A percentile compares a stretch with the other conserved stretches of the same genome.
Evolutionary conservation across 1,140 invertebrate species (phyloP).

Genomic region (Copidosoma floridanum): DNA sequence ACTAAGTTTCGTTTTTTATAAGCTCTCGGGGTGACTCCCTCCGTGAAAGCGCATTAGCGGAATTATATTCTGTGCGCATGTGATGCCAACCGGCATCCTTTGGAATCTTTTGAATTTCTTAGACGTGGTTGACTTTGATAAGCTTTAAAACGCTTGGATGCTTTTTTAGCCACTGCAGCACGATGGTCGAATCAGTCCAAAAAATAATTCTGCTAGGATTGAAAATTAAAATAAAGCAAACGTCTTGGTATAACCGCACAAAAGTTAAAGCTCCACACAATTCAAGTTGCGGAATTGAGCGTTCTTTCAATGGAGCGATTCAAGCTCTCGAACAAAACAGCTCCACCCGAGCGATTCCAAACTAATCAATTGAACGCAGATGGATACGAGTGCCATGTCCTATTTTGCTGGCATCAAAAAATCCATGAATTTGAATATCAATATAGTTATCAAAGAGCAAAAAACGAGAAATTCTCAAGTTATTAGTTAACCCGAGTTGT

Average conservation of each 20-base stretch:
- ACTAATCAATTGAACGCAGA: not conserved
- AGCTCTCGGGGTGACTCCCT: constrained; percentile 28
- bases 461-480: not conserved
- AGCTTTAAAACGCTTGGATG: constrained; percentile 40
- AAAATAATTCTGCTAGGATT: constrained; percentile 20
- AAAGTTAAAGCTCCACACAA: constrained; percentile 32
- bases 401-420: constrained; percentile 5
- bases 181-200: constrained; percentile 46
- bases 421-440: constrained; percentile 22
- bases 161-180: constrained; percentile 42
- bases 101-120: constrained; percentile 40
- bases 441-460: constrained; percentile 4
- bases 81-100: constrained; percentile 33
- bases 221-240: not conserved
- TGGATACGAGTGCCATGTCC: constrained; percentile 12
- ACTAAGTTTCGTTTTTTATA: constrained; percentile 38
- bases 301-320: constrained; percentile 32
- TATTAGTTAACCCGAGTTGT: constrained; percentile 60
- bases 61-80: constrained; percentile 39
- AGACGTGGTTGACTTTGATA: constrained; percentile 49
- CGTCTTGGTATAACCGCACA: constrained; percentile 4
- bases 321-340: constrained; percentile 30
- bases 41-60: constrained; percentile 25
- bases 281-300: constrained; percentile 31
- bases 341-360: not conserved